phyloP scores from a whole-genome alignment of 2,888 invertebrate genomes.

The Alviniconcha strummeri region DNA sequence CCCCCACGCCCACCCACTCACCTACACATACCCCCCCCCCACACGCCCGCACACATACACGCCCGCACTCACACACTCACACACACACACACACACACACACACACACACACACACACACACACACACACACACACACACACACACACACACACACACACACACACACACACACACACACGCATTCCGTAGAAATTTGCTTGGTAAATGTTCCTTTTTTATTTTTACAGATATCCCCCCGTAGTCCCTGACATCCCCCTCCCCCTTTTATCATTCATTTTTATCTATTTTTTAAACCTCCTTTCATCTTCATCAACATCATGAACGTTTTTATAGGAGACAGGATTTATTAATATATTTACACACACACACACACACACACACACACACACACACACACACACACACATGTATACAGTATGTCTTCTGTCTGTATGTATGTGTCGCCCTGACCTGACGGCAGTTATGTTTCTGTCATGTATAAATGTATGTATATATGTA shows the following conservation, averaged over 20 bases:
- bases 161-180: neutral
- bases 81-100: slow-evolving; percentile 2
- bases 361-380: neutral
- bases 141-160: neutral
- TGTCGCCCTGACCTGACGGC: neutral
- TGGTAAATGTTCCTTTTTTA: neutral
- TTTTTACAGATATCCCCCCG: neutral
- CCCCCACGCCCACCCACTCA: neutral
- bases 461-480: neutral
- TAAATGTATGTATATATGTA: neutral
- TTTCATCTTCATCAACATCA: neutral
- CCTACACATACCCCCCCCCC: neutral
- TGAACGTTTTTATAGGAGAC: neutral
- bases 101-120: neutral
- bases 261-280: neutral
- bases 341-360: neutral
- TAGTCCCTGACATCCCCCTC: neutral
- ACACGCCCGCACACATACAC: neutral
- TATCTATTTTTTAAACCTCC: neutral
- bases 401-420: neutral
- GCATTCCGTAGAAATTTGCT: neutral
- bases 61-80: neutral
- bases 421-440: neutral
- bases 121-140: neutral
- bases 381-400: neutral